Evolutionary conservation across 2,113 vertebrate species (phyloP).

Genomic region (Pseudopipra pipra): DNA sequence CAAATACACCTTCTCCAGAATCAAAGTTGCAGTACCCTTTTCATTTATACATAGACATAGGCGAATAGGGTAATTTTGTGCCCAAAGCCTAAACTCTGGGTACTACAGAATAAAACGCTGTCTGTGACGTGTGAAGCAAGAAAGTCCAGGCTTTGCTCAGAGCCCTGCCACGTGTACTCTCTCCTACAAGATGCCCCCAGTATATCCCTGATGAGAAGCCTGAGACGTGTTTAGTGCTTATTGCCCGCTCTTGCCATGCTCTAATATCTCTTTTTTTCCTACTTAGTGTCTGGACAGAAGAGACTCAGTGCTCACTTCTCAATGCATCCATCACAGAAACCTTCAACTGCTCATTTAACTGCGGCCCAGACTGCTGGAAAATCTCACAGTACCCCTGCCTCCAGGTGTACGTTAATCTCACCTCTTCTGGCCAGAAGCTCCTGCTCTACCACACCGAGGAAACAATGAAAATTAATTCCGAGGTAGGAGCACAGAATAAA

Average conservation of each 20-base stretch:
- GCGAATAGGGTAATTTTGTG: neutral
- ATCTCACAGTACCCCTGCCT: conserved; percentile 91
- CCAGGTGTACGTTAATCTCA: conserved; percentile 90
- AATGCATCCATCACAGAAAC: conserved; percentile 87
- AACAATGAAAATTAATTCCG: conserved; percentile 85
- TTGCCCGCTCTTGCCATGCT: neutral
- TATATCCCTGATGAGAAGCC: neutral
- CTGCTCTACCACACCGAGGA: conserved; percentile 91
- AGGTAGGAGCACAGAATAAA: conserved; percentile 75
- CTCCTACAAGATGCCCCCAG: neutral
- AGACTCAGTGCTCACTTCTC: conserved; percentile 84
- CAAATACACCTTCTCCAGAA: neutral
- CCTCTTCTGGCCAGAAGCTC: conserved; percentile 83
- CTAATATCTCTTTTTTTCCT: conserved; percentile 8
- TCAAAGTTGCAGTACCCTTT: neutral
- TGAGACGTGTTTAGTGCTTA: neutral
- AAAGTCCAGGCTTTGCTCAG: neutral
- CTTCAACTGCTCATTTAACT: conserved; percentile 91
- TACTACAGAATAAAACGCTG: neutral
- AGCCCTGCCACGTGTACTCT: neutral
- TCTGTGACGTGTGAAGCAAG: neutral
- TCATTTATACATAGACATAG: neutral
- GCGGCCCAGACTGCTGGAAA: conserved; percentile 89
- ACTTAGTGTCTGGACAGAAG: conserved; percentile 88
- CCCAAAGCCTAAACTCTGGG: neutral